Base-by-base conservation (phyloP, 1,140 invertebrate species). In the Argopecten irradians region DNA sequence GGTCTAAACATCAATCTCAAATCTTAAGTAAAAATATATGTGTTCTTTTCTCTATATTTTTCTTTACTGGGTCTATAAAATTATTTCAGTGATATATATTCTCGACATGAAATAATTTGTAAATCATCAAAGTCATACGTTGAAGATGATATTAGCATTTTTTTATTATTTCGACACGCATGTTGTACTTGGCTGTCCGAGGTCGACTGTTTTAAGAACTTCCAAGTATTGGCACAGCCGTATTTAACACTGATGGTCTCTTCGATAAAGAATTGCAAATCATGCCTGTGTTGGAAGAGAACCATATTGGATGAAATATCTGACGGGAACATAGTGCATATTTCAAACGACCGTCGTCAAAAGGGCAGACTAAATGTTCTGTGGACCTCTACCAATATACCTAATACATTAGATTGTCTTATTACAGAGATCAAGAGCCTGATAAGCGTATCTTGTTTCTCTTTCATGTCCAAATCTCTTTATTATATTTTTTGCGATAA, bases 261-360 rank as follows among this genome's bases (percentile, higher is more conserved):
- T 71, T 71, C 55, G 55, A 71, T 71, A 71, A 71, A 71, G 55
- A 71, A 71, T n/a, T 71, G 55, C 55, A 71, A 71, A 71, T 71
- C 55, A 71, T n/a, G 55, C 0, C 28, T 22, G n/a, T 22, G n/a
- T 71, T 71, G 55, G 55, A 71, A 71, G 55, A 71, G 55, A 28
- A 71, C 55, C 55, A 71, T 71, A 71, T 71, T 71, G 55, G 55
- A 28, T 11, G 22, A n/a, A 71, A 71, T 28, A 71, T 22, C 55
- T 71, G 55, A 71, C 55, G 55, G n/a, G 55, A 28, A 71, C 55
- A 71, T n/a, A 71, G 55, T 71, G 55, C 55, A 71, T n/a, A 71
- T 71, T 28, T 71, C 55, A 71, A 71, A 71, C n/a, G 55, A 71
- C 5, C 55, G 13, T 11, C 22, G 55, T 28, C 55, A 71, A 71